Evolutionary conservation across 2,797 vertebrate species (phyloP), one percentile per base, ranked within the genome.

Genomic region (Gymnopithys bicolor): DNA sequence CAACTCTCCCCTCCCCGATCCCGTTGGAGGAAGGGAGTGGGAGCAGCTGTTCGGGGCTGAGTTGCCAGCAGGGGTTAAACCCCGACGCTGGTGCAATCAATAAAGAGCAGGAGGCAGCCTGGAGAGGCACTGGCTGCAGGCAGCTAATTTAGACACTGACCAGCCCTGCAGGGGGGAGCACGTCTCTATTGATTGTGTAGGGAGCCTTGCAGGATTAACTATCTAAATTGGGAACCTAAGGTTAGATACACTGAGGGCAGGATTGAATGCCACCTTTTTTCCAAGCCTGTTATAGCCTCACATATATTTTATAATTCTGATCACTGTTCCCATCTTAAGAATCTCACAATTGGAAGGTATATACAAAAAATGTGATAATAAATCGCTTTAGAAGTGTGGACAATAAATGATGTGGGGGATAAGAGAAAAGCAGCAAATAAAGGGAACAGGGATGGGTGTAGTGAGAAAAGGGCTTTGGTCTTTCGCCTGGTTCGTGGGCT

Each of bases 381-480:
- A 75, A 68, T 73, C 27, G 14, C n/a, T 69, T 59, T 11, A 59
- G 59, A 77, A 60, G 32, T 23, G 39, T 84, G 51, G 64, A 90
- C 84, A 87, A 30, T 17, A n/a, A 71, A n/a, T 35, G 63, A 52
- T 28, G n/a, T 19, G 49, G 24, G 79, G 52, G 41, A 33, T 39
- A 62, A 75, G 45, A 60, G 55, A 53, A 89, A 84, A 84, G n/a
- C 28, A 81, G 70, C 59, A 90, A 93, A 84, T 73, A 53, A 88
- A 69, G 59, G 35, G 64, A 82, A 39, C 33, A 24, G 69, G 59
- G 48, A 59, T 39, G n/a, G 13, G 53, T 49, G 15, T 18, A 30
- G 63, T 48, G 64, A 82, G 70, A 86, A 53, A 81, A 53, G 66
- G 35, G 39, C 43, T 94, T 56, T 63, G 89, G 45, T 82, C 52